Conservation (phyloP, 2,888 invertebrate species). For the Drosophila tanythrix region DNA sequence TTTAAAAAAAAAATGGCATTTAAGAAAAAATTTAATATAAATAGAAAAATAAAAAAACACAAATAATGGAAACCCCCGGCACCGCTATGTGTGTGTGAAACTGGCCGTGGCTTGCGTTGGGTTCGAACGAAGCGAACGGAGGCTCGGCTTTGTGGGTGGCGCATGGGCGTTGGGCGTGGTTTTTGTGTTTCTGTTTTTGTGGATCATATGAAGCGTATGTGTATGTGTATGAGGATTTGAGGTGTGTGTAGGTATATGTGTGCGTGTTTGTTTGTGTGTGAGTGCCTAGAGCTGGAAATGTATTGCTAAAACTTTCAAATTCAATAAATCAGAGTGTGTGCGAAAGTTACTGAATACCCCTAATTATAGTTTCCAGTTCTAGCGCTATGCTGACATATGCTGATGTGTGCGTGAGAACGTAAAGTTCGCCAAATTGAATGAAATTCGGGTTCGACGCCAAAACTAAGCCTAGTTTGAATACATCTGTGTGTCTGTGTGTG, state of each 20-base stretch:
- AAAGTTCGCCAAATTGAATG: constrained; percentile 37
- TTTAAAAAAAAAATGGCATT: constrained; percentile 9
- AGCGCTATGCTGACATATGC: constrained; percentile 1
- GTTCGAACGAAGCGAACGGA: constrained; percentile 79
- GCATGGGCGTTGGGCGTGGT: constrained; percentile 73
- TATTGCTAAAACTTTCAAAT: neutral
- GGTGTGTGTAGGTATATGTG: constrained; percentile 20
- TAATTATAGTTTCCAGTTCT: constrained; percentile 13
- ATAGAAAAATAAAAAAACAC: constrained; percentile 24
- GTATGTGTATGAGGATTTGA: constrained; percentile 24
- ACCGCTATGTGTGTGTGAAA: constrained; percentile 76
- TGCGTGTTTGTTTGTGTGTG: neutral
- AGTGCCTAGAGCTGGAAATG: constrained; percentile 20
- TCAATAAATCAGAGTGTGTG: neutral
- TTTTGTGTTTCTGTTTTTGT: constrained; percentile 19
- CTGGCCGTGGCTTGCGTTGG: constrained; percentile 78
- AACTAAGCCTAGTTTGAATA: constrained; percentile 26
- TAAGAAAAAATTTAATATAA: neutral
- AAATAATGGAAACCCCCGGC: constrained; percentile 55
- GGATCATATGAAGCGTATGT: constrained; percentile 44
- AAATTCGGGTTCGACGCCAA: constrained; percentile 43
- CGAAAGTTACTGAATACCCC: constrained; percentile 16
- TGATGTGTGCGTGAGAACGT: constrained; percentile 44
- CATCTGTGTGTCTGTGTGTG: constrained; percentile 25
- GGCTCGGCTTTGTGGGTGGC: constrained; percentile 68